Percentiles rank a stretch among this genome's conserved stretches.
Evolutionary conservation across 2,113 vertebrate species (phyloP).

Genomic region (Jaculus jaculus): DNA sequence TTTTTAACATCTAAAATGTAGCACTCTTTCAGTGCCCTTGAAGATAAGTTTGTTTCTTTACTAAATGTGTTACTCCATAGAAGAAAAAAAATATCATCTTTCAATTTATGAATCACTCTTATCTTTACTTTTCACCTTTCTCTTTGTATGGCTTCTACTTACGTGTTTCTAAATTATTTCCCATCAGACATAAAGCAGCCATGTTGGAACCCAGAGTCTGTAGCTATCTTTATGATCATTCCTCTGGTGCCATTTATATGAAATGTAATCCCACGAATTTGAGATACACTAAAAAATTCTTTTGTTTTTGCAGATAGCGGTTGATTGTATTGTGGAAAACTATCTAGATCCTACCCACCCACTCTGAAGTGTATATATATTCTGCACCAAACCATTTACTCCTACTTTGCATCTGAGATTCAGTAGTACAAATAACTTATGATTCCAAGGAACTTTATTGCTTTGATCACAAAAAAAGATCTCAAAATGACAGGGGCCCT

Average conservation of each 20-base stretch:
- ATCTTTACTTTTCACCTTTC: constrained; percentile 85
- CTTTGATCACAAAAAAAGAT: constrained; percentile 17
- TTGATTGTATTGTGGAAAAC: neutral
- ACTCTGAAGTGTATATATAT: neutral
- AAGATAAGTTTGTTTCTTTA: constrained; percentile 80
- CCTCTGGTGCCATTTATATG: constrained; percentile 41
- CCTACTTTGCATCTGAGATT: neutral
- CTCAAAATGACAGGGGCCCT: neutral
- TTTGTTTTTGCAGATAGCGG: constrained; percentile 53
- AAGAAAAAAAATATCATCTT: constrained; percentile 80
- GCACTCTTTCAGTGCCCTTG: constrained; percentile 77
- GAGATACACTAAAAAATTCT: neutral
- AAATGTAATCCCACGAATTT: constrained; percentile 24
- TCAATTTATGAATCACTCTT: constrained; percentile 84
- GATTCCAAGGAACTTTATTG: neutral
- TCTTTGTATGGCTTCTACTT: constrained; percentile 78
- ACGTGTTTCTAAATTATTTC: constrained; percentile 81
- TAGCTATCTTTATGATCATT: constrained; percentile 41
- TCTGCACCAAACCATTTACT: constrained; percentile 15
- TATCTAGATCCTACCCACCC: neutral
- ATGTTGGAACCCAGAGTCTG: constrained; percentile 66
- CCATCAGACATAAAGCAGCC: constrained; percentile 61
- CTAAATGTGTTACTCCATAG: constrained; percentile 77
- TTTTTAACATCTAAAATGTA: constrained; percentile 77
- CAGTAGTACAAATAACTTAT: neutral